phyloP scores from a whole-genome alignment of 2,888 invertebrate genomes.

The Cosmia pyralina region DNA sequence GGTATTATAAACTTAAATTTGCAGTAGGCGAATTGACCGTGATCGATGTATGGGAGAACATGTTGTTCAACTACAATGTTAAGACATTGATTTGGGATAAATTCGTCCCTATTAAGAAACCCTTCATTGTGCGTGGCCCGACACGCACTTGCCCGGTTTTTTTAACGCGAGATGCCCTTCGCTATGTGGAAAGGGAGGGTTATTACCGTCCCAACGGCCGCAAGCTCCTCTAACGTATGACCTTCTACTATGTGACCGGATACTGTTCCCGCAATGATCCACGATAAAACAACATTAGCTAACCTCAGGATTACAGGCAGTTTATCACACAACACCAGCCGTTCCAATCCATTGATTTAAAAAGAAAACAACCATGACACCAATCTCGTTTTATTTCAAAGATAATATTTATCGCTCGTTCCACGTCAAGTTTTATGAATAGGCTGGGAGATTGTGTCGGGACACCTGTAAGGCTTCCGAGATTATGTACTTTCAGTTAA shows the following conservation, averaged over 20 bases:
- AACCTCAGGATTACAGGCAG: not conserved
- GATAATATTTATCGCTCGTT: constrained; percentile 27
- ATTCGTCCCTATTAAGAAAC: no score
- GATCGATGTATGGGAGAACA: no score
- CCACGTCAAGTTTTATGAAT: constrained; percentile 16
- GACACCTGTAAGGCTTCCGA: constrained; percentile 46
- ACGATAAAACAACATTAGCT: not conserved
- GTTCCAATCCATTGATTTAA: constrained; percentile 6
- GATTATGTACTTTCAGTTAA: constrained; percentile 40
- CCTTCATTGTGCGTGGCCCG: no score
- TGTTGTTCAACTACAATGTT: no score
- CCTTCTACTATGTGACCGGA: not conserved
- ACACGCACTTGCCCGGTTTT: no score
- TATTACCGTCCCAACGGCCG: not conserved
- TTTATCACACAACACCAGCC: constrained; percentile 3
- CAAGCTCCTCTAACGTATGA: not conserved
- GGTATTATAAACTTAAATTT: no score
- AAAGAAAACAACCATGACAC: constrained; percentile 13
- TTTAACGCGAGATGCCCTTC: not conserved
- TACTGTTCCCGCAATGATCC: not conserved
- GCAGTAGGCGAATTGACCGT: no score
- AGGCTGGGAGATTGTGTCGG: constrained; percentile 25
- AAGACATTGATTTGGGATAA: no score
- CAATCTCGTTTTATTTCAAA: constrained; percentile 9
- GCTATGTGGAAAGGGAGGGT: not conserved